A percentile compares a stretch with the other conserved stretches of the same genome.
These are phyloP conservation scores for Chloropsis cyanopogon DNA, from an alignment of 2,113 vertebrate genomes.

Conservation along the genomic window DNA sequence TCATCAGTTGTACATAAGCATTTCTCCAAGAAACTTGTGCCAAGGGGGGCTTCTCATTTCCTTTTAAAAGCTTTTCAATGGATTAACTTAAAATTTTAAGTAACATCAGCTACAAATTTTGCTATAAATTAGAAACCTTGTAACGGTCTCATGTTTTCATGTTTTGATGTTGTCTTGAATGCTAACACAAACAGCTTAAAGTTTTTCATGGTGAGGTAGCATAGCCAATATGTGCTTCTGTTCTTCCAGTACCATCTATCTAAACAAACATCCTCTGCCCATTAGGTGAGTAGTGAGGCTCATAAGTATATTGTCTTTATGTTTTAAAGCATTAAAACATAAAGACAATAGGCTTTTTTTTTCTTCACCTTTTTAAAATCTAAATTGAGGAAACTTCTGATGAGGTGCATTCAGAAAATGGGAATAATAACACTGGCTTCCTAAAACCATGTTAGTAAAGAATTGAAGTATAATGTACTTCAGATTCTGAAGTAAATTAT, in stretches of 20 bases:
- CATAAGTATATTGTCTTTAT: neutral
- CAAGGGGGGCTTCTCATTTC: neutral
- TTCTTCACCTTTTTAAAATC: neutral
- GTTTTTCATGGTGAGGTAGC: neutral
- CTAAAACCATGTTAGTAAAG: neutral
- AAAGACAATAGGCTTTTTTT: neutral
- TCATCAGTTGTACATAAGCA: neutral
- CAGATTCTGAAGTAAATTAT: neutral
- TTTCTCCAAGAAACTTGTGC: neutral
- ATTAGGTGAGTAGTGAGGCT: neutral
- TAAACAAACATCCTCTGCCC: neutral
- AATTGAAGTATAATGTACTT: neutral
- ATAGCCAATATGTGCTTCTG: neutral
- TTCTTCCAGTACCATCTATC: neutral
- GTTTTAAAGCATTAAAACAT: neutral
- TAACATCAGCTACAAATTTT: accelerated
- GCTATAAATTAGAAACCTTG: neutral
- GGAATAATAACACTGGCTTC: neutral
- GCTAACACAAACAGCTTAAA: neutral
- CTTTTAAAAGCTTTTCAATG: neutral
- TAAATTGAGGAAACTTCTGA: neutral
- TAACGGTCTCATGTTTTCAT: neutral
- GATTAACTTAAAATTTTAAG: neutral
- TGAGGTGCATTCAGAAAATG: neutral
- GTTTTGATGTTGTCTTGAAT: neutral